phyloP scores from a whole-genome alignment of 2,797 vertebrate species.

The Mormyrus hasselquistii region DNA sequence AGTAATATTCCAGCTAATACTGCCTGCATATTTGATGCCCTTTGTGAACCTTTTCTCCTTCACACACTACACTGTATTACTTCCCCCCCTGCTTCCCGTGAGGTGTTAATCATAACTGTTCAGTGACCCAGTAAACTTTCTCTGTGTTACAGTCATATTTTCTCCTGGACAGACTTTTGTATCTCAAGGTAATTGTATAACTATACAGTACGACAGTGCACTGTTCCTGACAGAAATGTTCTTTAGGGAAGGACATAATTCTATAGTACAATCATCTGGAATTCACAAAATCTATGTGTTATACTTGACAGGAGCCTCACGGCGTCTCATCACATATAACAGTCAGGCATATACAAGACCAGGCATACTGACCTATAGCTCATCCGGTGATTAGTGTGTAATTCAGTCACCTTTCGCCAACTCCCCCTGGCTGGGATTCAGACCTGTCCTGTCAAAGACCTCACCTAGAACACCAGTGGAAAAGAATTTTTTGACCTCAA shows the following conservation, averaged over 20 bases:
- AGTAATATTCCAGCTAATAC: not conserved
- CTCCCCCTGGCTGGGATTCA: not conserved
- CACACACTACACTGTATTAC: not conserved
- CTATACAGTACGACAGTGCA: not conserved
- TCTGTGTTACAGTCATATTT: not conserved
- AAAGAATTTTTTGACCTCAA: not conserved
- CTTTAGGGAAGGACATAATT: not conserved
- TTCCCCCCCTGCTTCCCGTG: not conserved
- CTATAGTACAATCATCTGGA: not conserved
- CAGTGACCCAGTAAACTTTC: not conserved
- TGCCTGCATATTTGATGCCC: not conserved
- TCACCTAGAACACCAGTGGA: not conserved
- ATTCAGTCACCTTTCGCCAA: not conserved
- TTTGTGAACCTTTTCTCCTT: not conserved
- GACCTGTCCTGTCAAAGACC: not conserved
- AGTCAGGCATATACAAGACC: not conserved
- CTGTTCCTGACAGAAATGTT: not conserved
- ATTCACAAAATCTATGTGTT: not conserved
- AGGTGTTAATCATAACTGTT: not conserved
- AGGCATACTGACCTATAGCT: not conserved
- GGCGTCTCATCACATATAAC: not conserved
- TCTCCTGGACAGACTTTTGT: not conserved
- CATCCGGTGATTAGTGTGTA: not conserved
- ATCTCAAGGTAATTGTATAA: not conserved
- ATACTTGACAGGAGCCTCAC: not conserved